phyloP scores from a whole-genome alignment of 2,888 invertebrate genomes.

The Xestobium rufovillosum region DNA sequence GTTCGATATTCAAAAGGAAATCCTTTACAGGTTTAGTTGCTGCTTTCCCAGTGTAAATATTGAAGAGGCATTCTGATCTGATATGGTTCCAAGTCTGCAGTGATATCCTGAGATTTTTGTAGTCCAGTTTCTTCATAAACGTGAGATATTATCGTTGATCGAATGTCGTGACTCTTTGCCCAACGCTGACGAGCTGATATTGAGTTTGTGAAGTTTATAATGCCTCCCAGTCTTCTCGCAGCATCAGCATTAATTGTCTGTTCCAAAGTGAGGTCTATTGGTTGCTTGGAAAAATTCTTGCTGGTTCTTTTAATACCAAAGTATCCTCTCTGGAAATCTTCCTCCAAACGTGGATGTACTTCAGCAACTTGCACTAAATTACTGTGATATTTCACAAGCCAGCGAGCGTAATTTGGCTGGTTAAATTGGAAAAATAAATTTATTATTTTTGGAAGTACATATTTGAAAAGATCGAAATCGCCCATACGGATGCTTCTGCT shows the following conservation, averaged over 20 bases:
- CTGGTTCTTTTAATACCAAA: slow-evolving; percentile 20
- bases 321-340: too few relatives aligned
- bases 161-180: slow-evolving; percentile 24
- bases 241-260: slow-evolving; percentile 29
- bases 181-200: slow-evolving; percentile 29
- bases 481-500: slow-evolving; percentile 26
- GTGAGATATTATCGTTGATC: slow-evolving; percentile 22
- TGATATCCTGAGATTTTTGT: neutral
- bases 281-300: slow-evolving; percentile 26
- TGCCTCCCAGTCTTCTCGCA: slow-evolving; percentile 23
- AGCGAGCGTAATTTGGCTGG: slow-evolving; percentile 34
- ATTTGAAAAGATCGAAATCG: slow-evolving; percentile 28
- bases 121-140: slow-evolving; percentile 13
- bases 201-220: slow-evolving; percentile 24
- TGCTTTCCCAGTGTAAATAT: slow-evolving; percentile 26
- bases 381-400: slow-evolving; percentile 25
- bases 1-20: slow-evolving; percentile 25
- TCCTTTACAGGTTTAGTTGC: slow-evolving; percentile 17
- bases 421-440: slow-evolving; percentile 30
- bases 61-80: slow-evolving; percentile 12
- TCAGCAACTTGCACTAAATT: slow-evolving; percentile 28
- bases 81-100: slow-evolving; percentile 1
- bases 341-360: slow-evolving; percentile 28
- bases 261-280: slow-evolving; percentile 27
- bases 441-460: slow-evolving; percentile 27